phyloP scores from a whole-genome alignment of 1,140 invertebrate genomes.

The Portunus trituberculatus region DNA sequence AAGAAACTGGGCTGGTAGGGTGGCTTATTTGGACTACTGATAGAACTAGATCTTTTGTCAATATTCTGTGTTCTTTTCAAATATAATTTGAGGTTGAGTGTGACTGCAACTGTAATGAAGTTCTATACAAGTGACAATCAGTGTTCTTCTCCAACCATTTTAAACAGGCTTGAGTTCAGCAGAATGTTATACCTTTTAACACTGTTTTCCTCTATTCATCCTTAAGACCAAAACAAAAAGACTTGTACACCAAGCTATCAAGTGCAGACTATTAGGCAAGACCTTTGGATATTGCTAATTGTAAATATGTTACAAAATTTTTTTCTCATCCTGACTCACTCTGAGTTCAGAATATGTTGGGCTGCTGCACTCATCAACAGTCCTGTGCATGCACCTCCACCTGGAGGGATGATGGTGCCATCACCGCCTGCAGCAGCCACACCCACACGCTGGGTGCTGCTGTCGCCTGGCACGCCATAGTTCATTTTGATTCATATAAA shows the following conservation, averaged over 20 bases:
- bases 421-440: not conserved
- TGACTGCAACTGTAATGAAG: too few species aligned
- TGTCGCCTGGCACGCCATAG: not conserved
- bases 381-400: not conserved
- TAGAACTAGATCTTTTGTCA: too few species aligned
- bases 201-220: not conserved
- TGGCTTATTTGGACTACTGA: too few species aligned
- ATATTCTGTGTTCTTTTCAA: too few species aligned
- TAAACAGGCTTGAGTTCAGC: too few species aligned
- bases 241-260: not conserved
- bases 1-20: too few species aligned
- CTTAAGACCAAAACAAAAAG: not conserved
- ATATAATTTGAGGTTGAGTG: too few species aligned
- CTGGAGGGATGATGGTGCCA: not conserved
- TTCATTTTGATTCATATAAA: slow-evolving; percentile 40
- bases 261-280: not conserved
- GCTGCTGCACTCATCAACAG: not conserved
- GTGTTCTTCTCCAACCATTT: too few species aligned
- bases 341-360: not conserved
- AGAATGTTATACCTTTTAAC: too few species aligned
- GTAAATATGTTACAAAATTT: not conserved
- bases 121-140: too few species aligned
- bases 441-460: not conserved
- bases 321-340: not conserved
- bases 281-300: slow-evolving; percentile 13